Evolutionary conservation across 1,140 invertebrate species (phyloP).

Genomic region (Agrypnia vestita): DNA sequence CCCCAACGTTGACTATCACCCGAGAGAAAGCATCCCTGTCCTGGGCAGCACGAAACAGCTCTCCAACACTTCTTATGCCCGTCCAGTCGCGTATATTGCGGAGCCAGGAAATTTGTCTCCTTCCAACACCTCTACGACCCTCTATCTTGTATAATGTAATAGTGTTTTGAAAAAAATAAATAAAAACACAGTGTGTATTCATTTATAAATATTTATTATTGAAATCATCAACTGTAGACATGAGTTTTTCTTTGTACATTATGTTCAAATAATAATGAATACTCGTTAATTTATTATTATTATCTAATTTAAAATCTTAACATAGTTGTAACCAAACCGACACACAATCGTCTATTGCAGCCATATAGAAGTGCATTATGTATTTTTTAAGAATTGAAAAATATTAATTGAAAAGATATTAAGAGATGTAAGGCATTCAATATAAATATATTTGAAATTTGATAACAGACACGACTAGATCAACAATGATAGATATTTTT

Average conservation of each 20-base stretch:
- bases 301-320: constrained; percentile 54
- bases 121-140: too few relatives aligned
- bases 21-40: too few relatives aligned
- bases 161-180: neutral
- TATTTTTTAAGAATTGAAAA: constrained; percentile 19
- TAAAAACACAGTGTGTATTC: constrained; percentile 34
- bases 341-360: constrained; percentile 46
- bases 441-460: constrained; percentile 31
- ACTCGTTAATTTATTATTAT: constrained; percentile 46
- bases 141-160: too few relatives aligned
- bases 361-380: constrained; percentile 45
- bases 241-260: constrained; percentile 60
- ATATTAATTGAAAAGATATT: constrained; percentile 4
- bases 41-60: too few relatives aligned
- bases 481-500: constrained; percentile 36
- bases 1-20: too few relatives aligned
- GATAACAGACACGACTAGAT: constrained; percentile 22
- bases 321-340: constrained; percentile 56
- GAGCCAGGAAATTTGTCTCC: too few relatives aligned
- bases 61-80: too few relatives aligned
- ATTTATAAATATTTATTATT: constrained; percentile 57
- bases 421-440: constrained; percentile 4
- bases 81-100: too few relatives aligned
- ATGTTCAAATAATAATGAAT: constrained; percentile 57
- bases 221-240: constrained; percentile 59